These are phyloP conservation scores for Cyprinodon diabolis DNA, from an alignment of 2,797 vertebrate species.

Conservation along the genomic window DNA sequence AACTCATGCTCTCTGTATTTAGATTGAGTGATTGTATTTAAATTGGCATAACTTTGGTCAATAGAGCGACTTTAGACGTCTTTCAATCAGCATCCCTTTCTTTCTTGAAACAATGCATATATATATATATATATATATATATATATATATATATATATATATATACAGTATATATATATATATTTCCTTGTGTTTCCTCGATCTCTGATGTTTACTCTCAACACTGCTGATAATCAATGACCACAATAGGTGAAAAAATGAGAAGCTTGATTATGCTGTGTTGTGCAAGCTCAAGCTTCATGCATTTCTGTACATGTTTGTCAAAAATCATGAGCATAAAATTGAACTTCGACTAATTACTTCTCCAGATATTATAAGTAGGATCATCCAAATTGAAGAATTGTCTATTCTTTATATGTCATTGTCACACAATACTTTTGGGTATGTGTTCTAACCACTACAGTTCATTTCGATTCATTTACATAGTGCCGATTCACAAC, in stretches of 20 bases:
- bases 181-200: not conserved
- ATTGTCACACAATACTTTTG: too few relatives aligned
- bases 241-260: constrained; percentile 21
- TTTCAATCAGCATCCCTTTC: constrained; percentile 5
- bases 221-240: constrained; percentile 25
- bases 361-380: constrained; percentile 33
- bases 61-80: constrained; percentile 38
- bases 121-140: too few relatives aligned
- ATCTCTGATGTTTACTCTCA: constrained; percentile 13
- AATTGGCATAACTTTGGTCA: constrained; percentile 60
- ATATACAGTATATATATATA: constrained; percentile 6
- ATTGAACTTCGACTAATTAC: constrained; percentile 49
- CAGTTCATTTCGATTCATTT: too few relatives aligned
- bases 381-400: not conserved
- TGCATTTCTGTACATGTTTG: constrained; percentile 37
- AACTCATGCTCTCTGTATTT: constrained; percentile 51
- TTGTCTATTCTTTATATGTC: too few relatives aligned
- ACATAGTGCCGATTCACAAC: too few relatives aligned
- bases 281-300: constrained; percentile 33
- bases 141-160: too few relatives aligned
- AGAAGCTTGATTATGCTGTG: constrained; percentile 41
- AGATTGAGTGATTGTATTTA: constrained; percentile 58
- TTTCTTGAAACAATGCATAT: constrained; percentile 6
- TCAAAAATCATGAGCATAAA: constrained; percentile 30
- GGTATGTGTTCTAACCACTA: not conserved